Percentiles rank a stretch among this genome's conserved stretches.
Evolutionary conservation across 2,888 invertebrate genomes (phyloP).

Genomic region (Drosophila leonis): DNA sequence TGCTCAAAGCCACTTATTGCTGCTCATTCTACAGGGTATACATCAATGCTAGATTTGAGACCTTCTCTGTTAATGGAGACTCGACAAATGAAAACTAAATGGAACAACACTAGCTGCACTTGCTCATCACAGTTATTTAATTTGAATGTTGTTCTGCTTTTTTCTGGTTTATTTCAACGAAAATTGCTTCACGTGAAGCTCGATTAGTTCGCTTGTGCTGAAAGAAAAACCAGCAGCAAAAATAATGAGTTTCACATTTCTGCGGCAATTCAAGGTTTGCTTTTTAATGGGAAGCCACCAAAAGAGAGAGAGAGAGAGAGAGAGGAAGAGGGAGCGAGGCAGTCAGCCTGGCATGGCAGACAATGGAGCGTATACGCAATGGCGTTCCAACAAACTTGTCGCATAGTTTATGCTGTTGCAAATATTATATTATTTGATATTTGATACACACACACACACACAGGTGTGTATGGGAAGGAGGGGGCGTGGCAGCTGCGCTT

Average conservation of each 20-base stretch:
- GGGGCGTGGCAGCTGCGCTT: slow-evolving; percentile 21
- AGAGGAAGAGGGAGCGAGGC: not conserved
- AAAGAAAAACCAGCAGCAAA: not conserved
- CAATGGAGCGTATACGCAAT: slow-evolving; percentile 64
- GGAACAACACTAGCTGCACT: not conserved
- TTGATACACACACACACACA: slow-evolving; percentile 28
- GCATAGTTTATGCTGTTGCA: slow-evolving; percentile 57
- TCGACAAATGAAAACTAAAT: not conserved
- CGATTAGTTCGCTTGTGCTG: not conserved
- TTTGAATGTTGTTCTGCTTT: not conserved
- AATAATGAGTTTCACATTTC: not conserved
- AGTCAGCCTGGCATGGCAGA: not conserved
- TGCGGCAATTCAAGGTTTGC: not conserved
- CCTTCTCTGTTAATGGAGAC: not conserved
- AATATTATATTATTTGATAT: slow-evolving; percentile 70
- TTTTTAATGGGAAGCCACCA: not conserved
- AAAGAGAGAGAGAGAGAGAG: not conserved
- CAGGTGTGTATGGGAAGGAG: not conserved
- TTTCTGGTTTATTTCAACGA: not conserved
- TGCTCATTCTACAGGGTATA: not conserved
- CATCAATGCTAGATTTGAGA: not conserved
- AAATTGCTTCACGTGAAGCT: not conserved
- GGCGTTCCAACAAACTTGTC: slow-evolving; percentile 46
- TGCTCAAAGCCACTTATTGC: no score
- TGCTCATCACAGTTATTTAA: not conserved